Conservation (phyloP, 2,113 vertebrate species). For the Seriola rivoliana region DNA sequence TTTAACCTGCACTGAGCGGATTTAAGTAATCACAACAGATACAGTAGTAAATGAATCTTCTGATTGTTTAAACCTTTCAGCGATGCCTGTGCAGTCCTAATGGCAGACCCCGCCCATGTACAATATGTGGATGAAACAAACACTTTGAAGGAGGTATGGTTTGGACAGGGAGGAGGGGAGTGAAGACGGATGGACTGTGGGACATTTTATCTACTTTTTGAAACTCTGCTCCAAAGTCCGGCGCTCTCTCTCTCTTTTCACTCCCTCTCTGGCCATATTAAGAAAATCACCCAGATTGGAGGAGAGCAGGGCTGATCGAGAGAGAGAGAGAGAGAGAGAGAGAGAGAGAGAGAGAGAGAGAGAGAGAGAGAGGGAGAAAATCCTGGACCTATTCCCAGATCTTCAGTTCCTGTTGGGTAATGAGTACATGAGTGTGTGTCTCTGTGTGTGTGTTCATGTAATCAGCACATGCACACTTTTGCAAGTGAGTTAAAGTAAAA, state of each 20-base stretch:
- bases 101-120: neutral
- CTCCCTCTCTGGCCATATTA: conserved; percentile 68
- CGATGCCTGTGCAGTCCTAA: neutral
- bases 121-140: conserved; percentile 49
- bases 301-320: conserved; percentile 29
- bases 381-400: conserved; percentile 60
- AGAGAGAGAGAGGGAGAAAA: conserved; percentile 10
- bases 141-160: conserved; percentile 24
- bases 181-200: neutral
- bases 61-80: conserved; percentile 3
- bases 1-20: neutral
- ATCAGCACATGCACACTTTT: conserved; percentile 29
- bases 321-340: conserved; percentile 3
- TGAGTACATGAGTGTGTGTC: conserved; percentile 28
- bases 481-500: conserved; percentile 10
- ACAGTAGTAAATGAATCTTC: conserved; percentile 12
- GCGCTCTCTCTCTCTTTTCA: conserved; percentile 28
- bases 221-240: conserved; percentile 3
- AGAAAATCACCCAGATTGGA: conserved; percentile 58
- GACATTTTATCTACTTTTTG: conserved; percentile 31
- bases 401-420: conserved; percentile 70
- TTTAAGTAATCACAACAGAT: neutral
- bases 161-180: conserved; percentile 18
- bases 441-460: conserved; percentile 6
- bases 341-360: conserved; percentile 16